These are phyloP conservation scores for Cremastinae sp. DNA, from an alignment of 2,888 invertebrate species.

Conservation along the genomic window DNA sequence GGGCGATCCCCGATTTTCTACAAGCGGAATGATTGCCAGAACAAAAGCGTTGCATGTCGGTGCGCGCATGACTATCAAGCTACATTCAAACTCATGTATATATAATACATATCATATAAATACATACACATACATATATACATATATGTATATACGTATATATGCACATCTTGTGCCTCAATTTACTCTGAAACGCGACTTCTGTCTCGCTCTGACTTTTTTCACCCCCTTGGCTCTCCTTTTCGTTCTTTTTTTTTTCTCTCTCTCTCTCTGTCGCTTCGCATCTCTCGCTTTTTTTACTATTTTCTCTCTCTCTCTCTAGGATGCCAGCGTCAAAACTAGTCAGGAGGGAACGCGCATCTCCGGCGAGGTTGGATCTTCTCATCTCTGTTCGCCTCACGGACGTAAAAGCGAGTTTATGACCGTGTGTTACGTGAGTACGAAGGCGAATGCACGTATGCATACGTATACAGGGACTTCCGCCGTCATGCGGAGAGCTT, in stretches of 20 bases:
- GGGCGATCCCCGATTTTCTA: conserved; percentile 64
- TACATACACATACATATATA: not conserved
- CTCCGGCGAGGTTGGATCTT: conserved; percentile 33
- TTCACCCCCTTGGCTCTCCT: too few species aligned
- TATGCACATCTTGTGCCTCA: conserved; percentile 40
- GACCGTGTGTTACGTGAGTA: conserved; percentile 17
- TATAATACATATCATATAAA: too few species aligned
- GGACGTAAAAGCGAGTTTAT: conserved; percentile 58
- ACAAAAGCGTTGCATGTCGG: conserved; percentile 54
- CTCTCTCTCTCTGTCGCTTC: not conserved
- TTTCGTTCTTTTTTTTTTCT: not conserved
- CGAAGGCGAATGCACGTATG: not conserved
- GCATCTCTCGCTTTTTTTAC: conserved; percentile 3
- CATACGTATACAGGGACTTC: not conserved
- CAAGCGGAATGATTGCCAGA: conserved; percentile 65
- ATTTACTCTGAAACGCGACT: conserved; percentile 48
- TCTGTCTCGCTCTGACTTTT: conserved; percentile 11
- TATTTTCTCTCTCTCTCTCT: not conserved
- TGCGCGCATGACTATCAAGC: not conserved
- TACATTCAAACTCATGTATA: not conserved
- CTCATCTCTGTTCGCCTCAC: conserved; percentile 54
- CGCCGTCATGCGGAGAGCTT: conserved; percentile 27
- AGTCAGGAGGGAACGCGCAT: conserved; percentile 41
- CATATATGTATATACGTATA: conserved; percentile 1
- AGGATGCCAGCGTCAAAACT: conserved; percentile 17